Base-by-base conservation (phyloP, 2,888 invertebrate genomes). In the Agriopis aurantiaria region DNA sequence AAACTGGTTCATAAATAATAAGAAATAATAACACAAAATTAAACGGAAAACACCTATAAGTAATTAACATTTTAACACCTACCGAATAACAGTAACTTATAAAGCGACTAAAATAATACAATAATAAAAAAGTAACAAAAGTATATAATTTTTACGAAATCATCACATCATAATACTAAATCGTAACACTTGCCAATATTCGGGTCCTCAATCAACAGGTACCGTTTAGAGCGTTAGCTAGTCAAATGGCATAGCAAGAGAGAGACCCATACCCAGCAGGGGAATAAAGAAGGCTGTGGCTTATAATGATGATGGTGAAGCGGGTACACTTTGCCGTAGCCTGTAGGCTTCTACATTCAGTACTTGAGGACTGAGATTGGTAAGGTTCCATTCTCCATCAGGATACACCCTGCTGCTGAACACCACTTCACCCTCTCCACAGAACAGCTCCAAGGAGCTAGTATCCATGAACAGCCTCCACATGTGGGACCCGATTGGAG, bases 341-440 rank as follows among this genome's bases (percentile, higher is more conserved):
- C 82, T 82, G 75, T 87, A 91, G 0, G 90, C 89, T 68, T 85
- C 83, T 7, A 89, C 73, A 3, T 80, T 71, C n/a, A 93, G 56
- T 0, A 76, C 57, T 72, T 91, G 90, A 6, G 82, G 75, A 51
- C 91, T 89, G 9, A 83, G 63, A 84, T 91, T 94, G 0, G 80
- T 89, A 0, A 94, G 71, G 14, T 72, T 80, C 92, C 93, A 93
- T 8, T 84, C 85, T 8, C 92, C 92, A 5, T 88, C 83, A 45
- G 92, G 90, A 64, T 82, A 92, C 0, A 89, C 84, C 62, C 94
- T 84, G n/a, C 83, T 86, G 71, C 93, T 94, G 75, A 94, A 92
- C 0, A 93, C 93, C 0, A 90, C 92, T 67, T 93, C 94, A 0
- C 94, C 94, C 73, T 91, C 90, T 0, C 94, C 93, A 60, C 93